Conservation (phyloP, 2,888 invertebrate genomes). For the Mystacides longicornis region DNA sequence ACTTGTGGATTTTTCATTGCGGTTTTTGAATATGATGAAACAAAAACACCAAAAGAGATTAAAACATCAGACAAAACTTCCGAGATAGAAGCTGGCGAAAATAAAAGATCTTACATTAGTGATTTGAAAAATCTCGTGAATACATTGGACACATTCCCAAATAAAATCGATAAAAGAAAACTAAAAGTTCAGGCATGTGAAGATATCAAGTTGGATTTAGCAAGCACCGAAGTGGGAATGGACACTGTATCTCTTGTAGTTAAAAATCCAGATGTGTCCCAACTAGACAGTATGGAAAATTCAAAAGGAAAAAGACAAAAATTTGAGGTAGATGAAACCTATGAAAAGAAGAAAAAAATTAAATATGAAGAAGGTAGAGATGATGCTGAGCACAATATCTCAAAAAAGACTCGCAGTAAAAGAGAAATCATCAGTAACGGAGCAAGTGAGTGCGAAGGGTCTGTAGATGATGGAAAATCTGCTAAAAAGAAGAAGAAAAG, state of each 20-base stretch:
- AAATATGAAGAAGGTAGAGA: too few relatives aligned
- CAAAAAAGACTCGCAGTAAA: too few relatives aligned
- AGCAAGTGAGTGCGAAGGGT: conserved; percentile 12
- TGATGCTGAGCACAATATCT: too few relatives aligned
- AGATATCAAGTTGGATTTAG: too few relatives aligned
- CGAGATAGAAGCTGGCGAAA: not conserved
- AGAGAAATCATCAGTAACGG: conserved; percentile 19
- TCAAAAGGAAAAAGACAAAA: too few relatives aligned
- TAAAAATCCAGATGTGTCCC: too few relatives aligned
- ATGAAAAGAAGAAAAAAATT: conserved; percentile 16
- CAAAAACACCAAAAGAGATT: not conserved
- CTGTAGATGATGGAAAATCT: not conserved
- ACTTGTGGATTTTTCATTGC: conserved; percentile 96
- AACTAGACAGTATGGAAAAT: too few relatives aligned
- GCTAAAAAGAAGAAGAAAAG: conserved; percentile 17
- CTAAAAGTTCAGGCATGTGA: too few relatives aligned
- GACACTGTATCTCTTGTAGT: too few relatives aligned
- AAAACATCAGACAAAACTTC: not conserved
- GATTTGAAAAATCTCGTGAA: conserved; percentile 16
- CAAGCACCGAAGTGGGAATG: too few relatives aligned
- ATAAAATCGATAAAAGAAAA: conserved; percentile 13
- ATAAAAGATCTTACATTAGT: conserved; percentile 17
- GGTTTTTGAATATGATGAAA: conserved; percentile 61
- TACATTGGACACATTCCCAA: not conserved
- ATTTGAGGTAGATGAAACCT: too few relatives aligned